phyloP scores from a whole-genome alignment of 2,113 vertebrate genomes.

The Urocynchramus pylzowi region DNA sequence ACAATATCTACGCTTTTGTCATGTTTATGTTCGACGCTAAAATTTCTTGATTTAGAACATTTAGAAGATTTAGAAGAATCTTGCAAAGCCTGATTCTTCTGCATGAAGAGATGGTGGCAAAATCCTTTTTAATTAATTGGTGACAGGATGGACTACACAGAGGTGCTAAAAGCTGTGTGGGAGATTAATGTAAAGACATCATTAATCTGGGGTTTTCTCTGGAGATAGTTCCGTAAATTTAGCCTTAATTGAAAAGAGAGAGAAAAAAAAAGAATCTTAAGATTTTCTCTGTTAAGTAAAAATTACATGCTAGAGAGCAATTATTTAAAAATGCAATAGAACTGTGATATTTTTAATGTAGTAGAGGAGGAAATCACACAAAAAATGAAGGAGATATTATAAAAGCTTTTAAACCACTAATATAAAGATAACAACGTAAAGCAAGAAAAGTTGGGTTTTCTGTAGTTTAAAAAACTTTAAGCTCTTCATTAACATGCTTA shows the following conservation, averaged over 20 bases:
- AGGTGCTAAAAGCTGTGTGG: constrained; percentile 41
- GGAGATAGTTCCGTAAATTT: constrained; percentile 23
- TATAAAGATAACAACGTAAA: not conserved
- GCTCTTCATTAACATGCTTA: not conserved
- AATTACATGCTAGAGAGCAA: constrained; percentile 3
- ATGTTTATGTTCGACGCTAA: not conserved
- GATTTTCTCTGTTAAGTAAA: constrained; percentile 5
- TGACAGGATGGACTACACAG: not conserved
- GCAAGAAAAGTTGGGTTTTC: not conserved
- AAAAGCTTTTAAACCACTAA: not conserved
- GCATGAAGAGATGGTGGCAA: not conserved
- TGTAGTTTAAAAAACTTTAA: not conserved
- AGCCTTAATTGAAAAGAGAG: constrained; percentile 42
- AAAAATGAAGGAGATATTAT: not conserved
- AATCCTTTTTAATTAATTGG: constrained; percentile 3
- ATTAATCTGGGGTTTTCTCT: constrained; percentile 31
- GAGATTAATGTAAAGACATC: constrained; percentile 24
- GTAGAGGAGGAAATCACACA: not conserved
- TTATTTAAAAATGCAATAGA: not conserved
- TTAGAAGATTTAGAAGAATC: not conserved
- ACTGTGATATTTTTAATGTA: not conserved
- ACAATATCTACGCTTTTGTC: not conserved
- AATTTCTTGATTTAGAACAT: not conserved
- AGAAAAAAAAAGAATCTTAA: not conserved
- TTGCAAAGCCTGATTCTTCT: not conserved